These are phyloP conservation scores for Pseudoatta argentina DNA, from an alignment of 1,140 invertebrate species.

Conservation along the genomic window DNA sequence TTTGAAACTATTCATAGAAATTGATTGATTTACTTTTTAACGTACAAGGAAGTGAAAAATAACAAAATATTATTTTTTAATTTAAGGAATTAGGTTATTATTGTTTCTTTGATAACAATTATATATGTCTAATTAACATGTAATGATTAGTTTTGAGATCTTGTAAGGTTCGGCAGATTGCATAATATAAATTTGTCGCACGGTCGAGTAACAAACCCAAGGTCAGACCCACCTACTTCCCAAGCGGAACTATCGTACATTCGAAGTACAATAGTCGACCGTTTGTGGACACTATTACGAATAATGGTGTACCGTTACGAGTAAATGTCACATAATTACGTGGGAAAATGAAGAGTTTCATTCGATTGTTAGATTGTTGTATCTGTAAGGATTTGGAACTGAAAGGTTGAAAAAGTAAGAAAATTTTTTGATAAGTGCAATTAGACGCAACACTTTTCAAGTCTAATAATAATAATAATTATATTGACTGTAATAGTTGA, in stretches of 20 bases:
- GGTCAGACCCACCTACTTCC: constrained; percentile 75
- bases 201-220: constrained; percentile 67
- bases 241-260: constrained; percentile 73
- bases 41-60: no score
- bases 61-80: no score
- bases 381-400: neutral
- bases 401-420: neutral
- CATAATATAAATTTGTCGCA: constrained; percentile 68
- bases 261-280: constrained; percentile 68
- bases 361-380: neutral
- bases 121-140: neutral
- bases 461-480: neutral
- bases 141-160: neutral
- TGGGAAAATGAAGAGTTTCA: constrained; percentile 63
- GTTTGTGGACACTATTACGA: constrained; percentile 68
- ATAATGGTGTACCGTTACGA: constrained; percentile 68
- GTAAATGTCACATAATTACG: constrained; percentile 56
- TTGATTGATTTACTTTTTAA: no score
- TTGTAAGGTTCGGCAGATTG: constrained; percentile 21
- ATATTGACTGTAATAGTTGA: no score
- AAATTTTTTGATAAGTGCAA: neutral
- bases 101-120: no score
- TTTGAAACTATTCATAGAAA: no score
- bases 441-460: neutral
- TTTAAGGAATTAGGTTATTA: no score